Evolutionary conservation across 2,888 invertebrate genomes (phyloP).

Genomic region (Phragmatobia fuliginosa): DNA sequence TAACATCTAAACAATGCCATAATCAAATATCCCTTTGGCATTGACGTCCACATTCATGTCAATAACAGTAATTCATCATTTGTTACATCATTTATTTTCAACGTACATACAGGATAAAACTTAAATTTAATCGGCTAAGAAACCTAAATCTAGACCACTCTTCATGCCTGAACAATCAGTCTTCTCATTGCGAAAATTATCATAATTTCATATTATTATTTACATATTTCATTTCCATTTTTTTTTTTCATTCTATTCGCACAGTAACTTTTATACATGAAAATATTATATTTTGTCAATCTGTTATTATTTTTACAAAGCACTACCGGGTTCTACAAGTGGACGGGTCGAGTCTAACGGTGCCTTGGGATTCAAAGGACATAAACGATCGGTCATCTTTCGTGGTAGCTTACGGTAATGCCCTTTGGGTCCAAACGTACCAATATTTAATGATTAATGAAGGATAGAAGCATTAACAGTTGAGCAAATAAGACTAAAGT

Average conservation of each 20-base stretch:
- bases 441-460: conserved; percentile 41
- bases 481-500: conserved; percentile 67
- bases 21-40: conserved; percentile 59
- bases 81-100: conserved; percentile 61
- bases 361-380: background rate
- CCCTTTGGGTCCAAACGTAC: conserved; percentile 1
- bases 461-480: conserved; percentile 51
- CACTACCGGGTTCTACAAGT: conserved; percentile 64
- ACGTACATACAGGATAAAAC: conserved; percentile 70
- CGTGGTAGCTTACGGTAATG: background rate
- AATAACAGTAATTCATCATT: conserved; percentile 54
- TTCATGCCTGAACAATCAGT: conserved; percentile 84
- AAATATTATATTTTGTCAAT: conserved; percentile 51
- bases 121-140: conserved; percentile 76
- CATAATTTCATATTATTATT: conserved; percentile 66
- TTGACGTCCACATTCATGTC: conserved; percentile 50
- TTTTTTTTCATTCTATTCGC: conserved; percentile 59
- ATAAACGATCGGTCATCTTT: background rate
- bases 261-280: conserved; percentile 60
- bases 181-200: conserved; percentile 86
- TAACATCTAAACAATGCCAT: conserved; percentile 57
- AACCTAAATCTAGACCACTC: conserved; percentile 79
- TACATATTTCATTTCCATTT: conserved; percentile 70
- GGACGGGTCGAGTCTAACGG: conserved; percentile 70
- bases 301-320: conserved; percentile 58